A percentile compares a stretch with the other conserved stretches of the same genome.
Evolutionary conservation across 1,140 invertebrate species (phyloP).

Genomic region (Calycopis cecrops): DNA sequence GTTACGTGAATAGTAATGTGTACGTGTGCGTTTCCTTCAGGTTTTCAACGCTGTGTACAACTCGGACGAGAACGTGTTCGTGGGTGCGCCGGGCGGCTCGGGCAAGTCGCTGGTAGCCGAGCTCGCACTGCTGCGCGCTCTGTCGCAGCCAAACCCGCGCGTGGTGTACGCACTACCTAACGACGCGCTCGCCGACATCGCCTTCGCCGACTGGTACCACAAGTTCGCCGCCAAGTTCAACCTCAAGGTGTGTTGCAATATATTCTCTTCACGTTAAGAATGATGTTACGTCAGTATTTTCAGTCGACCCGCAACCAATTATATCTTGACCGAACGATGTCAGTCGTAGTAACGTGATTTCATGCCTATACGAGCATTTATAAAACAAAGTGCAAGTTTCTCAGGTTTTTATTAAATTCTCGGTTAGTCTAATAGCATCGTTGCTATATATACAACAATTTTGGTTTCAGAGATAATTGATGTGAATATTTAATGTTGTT

Average conservation of each 20-base stretch:
- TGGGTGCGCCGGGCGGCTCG: conserved; percentile 97
- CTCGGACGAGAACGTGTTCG: conserved; percentile 98
- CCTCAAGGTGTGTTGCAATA: conserved; percentile 78
- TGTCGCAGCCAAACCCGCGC: conserved; percentile 82
- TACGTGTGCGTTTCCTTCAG: conserved; percentile 31
- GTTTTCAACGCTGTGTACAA: conserved; percentile 99
- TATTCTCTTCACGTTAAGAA: neutral
- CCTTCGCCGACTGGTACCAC: conserved; percentile 93
- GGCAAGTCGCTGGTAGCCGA: conserved; percentile 98
- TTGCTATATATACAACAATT: too few species aligned
- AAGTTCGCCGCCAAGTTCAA: conserved; percentile 90
- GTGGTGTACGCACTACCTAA: conserved; percentile 97
- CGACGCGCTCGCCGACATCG: conserved; percentile 93
- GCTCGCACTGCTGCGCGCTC: conserved; percentile 94
- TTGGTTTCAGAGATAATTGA: too few species aligned
- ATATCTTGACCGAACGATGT: too few species aligned
- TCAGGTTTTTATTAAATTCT: too few species aligned
- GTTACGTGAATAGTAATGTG: too few species aligned
- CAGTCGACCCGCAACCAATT: too few species aligned
- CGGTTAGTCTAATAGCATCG: too few species aligned
- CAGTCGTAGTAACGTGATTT: too few species aligned
- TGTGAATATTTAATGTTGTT: too few species aligned
- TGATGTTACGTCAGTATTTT: too few species aligned
- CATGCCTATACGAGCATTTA: too few species aligned
- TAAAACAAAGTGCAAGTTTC: too few species aligned